Percentiles rank a stretch among this genome's conserved stretches.
Evolutionary conservation across 1,140 invertebrate species (phyloP).

Genomic region (Episyrphus balteatus): DNA sequence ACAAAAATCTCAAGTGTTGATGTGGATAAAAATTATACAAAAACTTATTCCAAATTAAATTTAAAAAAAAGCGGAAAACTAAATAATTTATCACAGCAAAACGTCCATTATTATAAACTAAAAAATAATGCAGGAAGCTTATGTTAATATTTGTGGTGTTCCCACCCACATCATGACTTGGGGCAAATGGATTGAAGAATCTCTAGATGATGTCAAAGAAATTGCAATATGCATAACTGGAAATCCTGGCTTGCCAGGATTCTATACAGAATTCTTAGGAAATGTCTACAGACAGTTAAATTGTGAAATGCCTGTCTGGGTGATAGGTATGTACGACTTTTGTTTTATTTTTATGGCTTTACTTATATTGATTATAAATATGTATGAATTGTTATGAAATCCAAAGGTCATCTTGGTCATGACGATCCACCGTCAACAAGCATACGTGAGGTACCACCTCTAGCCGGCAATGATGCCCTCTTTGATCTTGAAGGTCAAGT

Average conservation of each 20-base stretch:
- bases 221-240: slow-evolving; percentile 51
- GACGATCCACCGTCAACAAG: slow-evolving; percentile 43
- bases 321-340: slow-evolving; percentile 28
- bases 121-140: slow-evolving; percentile 42
- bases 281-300: slow-evolving; percentile 45
- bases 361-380: neutral
- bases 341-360: no score
- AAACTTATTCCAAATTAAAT: no score
- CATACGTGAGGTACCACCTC: slow-evolving; percentile 34
- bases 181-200: slow-evolving; percentile 55
- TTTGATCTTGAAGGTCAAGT: slow-evolving; percentile 65
- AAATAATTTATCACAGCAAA: no score
- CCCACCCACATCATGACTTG: slow-evolving; percentile 55
- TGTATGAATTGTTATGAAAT: neutral
- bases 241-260: slow-evolving; percentile 58
- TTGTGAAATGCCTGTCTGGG: slow-evolving; percentile 55
- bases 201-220: slow-evolving; percentile 39
- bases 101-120: slow-evolving; percentile 1
- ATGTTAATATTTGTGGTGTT: slow-evolving; percentile 47
- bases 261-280: slow-evolving; percentile 59
- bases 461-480: slow-evolving; percentile 41
- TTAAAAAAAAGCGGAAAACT: no score
- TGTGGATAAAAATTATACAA: no score
- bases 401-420: slow-evolving; percentile 55
- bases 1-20: no score